Base-by-base conservation (phyloP, 2,888 invertebrate genomes). In the Pterobdella sp. region DNA sequence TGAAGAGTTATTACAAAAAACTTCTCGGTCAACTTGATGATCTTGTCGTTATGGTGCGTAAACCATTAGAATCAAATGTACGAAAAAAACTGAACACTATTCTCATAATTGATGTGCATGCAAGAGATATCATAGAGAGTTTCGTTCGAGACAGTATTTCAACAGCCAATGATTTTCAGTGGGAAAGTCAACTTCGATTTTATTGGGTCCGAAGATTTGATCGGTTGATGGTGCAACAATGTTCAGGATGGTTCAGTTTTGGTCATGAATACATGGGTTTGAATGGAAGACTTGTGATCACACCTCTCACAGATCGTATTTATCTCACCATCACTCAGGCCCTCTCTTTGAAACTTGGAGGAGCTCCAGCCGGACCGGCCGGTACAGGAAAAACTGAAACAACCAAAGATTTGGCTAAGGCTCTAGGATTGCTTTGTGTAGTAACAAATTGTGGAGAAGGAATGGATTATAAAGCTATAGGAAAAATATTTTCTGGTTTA, bases 241-340 rank as follows among this genome's bases (percentile, higher is more conserved):
- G 94, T 81, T 75, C 85, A 80, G 91, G 92, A 64, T 85, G 88
- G 34, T 94, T 94, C 81, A 91, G 92, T 75, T 94, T 93, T 80
- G 94, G 94, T 3, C 94, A 94, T 82, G 94, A 94, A 82, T 94
- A 94, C 82, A 93, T 94, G 93, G 94, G 94, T 0, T 84, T 94
- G 14, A 93, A 93, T 82, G 93, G 92, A 0, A 88, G 94, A 63
- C 86, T 94, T 73, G 94, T 94, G 10, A 91, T 94, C 75, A 94
- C 94, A 0, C 94, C 94, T 0, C 85, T 94, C 2, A 94, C 94
- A 0, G 94, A 94, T 83, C 87, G 94, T 75, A 93, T 94, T 79
- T 94, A 94, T 83, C 86, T 94, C 74, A 94, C 94, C 0, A 90
- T 94, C 72, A 94, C 94, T 0, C 84, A 82, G 81, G 94, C 94